These are phyloP conservation scores for Ursus arctos DNA, from an alignment of 2,113 vertebrate species.

Conservation along the genomic window DNA sequence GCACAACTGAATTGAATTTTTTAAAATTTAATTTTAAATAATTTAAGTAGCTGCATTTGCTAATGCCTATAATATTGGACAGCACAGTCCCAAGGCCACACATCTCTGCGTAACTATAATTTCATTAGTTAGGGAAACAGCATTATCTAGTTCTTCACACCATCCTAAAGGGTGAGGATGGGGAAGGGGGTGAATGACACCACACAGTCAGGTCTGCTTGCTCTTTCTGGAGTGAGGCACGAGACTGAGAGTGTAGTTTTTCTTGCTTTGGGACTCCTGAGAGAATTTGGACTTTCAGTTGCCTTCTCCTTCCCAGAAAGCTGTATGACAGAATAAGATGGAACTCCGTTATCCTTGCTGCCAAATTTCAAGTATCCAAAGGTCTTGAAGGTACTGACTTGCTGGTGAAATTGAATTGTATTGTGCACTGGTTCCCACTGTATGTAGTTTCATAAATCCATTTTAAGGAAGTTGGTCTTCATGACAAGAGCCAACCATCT, in stretches of 20 bases:
- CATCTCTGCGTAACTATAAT: neutral
- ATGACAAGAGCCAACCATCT: neutral
- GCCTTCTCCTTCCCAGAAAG: neutral
- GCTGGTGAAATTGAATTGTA: neutral
- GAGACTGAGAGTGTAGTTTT: neutral
- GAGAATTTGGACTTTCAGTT: slow-evolving; percentile 12
- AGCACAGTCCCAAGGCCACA: neutral
- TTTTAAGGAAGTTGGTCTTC: neutral
- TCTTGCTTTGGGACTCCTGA: neutral
- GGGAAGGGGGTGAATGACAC: neutral
- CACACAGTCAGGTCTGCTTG: neutral
- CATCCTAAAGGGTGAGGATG: neutral
- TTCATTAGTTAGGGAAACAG: neutral
- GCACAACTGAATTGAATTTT: neutral
- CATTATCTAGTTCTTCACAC: neutral
- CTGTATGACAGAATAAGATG: neutral
- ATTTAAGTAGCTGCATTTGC: no score
- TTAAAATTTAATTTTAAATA: neutral
- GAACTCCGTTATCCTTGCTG: neutral
- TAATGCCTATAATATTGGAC: neutral
- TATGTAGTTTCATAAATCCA: neutral
- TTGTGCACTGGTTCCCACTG: neutral
- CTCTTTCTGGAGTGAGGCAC: neutral
- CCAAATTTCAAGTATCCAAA: neutral
- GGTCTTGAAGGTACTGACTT: neutral